Base-by-base conservation (phyloP, 2,797 vertebrate genomes). In the Apodemus agrarius region DNA sequence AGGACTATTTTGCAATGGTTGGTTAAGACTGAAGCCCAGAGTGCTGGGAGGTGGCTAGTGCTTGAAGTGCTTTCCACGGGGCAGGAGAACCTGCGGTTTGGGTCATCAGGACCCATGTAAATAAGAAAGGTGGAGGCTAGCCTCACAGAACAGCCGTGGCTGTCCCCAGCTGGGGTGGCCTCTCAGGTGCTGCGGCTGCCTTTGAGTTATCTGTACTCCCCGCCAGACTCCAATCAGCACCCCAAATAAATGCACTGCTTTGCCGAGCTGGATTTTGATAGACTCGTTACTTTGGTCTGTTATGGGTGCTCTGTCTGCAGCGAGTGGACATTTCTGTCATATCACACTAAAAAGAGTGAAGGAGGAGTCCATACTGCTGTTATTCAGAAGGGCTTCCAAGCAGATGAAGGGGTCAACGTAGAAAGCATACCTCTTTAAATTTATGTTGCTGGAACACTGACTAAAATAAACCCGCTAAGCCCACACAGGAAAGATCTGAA, bases 391-490 rank as follows among this genome's bases (percentile, higher is more conserved):
- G 46, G 65, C 54, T 82, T 72, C 49, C 57, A 97, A 92, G 85
- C 37, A 82, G 81, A 67, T 63, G 34, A 43, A 37, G 52, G 89
- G 85, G 85, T 79, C 24, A 88, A 69, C 91, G 90, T 46, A 72
- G 69, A 94, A 75, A 97, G 93, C 57, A 76, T 46, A 74, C 22
- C 61, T 74, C 52, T 57, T 94, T 91, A 91, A 85, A 92, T 86
- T 82, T 84, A 74, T 91, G n/a, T 57, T 94, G 78, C 93, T 82
- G 84, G 94, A 65, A 95, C 82, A 69, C 9, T 81, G 96, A 88
- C 89, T 54, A 54, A 81, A 92, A 81, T 14, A 84, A 96, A 91
- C 59, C 85, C 95, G 90, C 65, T 84, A 40, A 81, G 94, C 75
- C 43, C 46, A 76, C 81, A 40, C 7, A 65, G 31, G 17, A 90